phyloP scores from a whole-genome alignment of 1,140 invertebrate species.

The Drosophila nannoptera region DNA sequence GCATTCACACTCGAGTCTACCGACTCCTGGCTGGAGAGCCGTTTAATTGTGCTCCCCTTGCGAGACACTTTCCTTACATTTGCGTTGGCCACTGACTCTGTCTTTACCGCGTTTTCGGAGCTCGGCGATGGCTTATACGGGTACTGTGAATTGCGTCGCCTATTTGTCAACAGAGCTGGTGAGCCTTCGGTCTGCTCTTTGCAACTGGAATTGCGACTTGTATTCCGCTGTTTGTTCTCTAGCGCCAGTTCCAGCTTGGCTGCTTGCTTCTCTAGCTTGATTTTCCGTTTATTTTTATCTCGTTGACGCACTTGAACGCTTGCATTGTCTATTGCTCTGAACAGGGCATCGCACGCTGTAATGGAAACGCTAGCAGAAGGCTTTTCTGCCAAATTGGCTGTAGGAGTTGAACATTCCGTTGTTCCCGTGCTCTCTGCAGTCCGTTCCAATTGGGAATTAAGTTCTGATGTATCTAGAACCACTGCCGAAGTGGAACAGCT shows the following conservation, averaged over 20 bases:
- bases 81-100: slow-evolving; percentile 7
- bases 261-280: slow-evolving; percentile 23
- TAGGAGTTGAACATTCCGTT: neutral
- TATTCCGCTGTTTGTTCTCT: neutral
- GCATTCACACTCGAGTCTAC: slow-evolving; percentile 45
- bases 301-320: slow-evolving; percentile 8
- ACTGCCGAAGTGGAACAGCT: neutral
- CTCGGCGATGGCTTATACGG: slow-evolving; percentile 32
- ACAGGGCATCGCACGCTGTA: slow-evolving; percentile 50
- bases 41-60: neutral
- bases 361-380: slow-evolving; percentile 2
- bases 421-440: neutral
- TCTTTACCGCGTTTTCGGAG: neutral
- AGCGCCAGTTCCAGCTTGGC: neutral
- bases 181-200: slow-evolving; percentile 2
- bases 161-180: neutral
- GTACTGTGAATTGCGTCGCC: slow-evolving; percentile 38
- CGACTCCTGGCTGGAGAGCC: slow-evolving; percentile 14
- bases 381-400: neutral
- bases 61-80: neutral
- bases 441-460: neutral
- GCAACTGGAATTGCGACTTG: slow-evolving; percentile 33
- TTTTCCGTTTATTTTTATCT: slow-evolving; percentile 40
- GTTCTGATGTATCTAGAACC: neutral
- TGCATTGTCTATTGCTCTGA: slow-evolving; percentile 51